Conservation (phyloP, 2,797 vertebrate species). For the Hozukius guyotensis region DNA sequence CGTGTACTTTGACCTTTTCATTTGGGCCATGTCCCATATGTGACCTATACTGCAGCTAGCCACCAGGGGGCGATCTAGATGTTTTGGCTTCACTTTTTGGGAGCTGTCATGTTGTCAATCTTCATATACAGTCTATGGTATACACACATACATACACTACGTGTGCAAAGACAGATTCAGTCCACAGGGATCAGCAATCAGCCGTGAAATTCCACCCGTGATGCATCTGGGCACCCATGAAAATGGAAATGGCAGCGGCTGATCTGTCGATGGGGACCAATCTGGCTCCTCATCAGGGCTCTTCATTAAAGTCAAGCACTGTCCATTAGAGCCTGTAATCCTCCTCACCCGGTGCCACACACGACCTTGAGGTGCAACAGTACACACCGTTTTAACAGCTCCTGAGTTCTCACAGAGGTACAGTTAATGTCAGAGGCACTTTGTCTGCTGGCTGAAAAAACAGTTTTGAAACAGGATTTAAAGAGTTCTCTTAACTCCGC, state of each 20-base stretch:
- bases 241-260: conserved; percentile 70
- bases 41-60: not conserved
- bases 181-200: conserved; percentile 50
- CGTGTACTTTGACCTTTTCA: not conserved
- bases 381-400: conserved; percentile 44
- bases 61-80: not conserved
- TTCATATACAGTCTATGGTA: not conserved
- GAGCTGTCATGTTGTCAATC: not conserved
- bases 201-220: conserved; percentile 47
- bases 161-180: conserved; percentile 25
- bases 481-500: conserved; percentile 18
- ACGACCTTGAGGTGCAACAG: conserved; percentile 67
- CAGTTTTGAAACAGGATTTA: conserved; percentile 28
- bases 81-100: not conserved
- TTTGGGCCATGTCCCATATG: not conserved
- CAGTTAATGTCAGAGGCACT: conserved; percentile 33
- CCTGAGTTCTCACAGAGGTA: conserved; percentile 20
- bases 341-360: conserved; percentile 44
- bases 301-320: conserved; percentile 72
- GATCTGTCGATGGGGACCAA: conserved; percentile 61
- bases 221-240: conserved; percentile 62
- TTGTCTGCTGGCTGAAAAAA: not conserved
- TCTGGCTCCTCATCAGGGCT: conserved; percentile 66
- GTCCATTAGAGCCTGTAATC: conserved; percentile 67
- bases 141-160: not conserved